Evolutionary conservation across 2,797 vertebrate genomes (phyloP), one percentile per base, ranked within the genome.

Genomic region (Silurus lanzhouensis): DNA sequence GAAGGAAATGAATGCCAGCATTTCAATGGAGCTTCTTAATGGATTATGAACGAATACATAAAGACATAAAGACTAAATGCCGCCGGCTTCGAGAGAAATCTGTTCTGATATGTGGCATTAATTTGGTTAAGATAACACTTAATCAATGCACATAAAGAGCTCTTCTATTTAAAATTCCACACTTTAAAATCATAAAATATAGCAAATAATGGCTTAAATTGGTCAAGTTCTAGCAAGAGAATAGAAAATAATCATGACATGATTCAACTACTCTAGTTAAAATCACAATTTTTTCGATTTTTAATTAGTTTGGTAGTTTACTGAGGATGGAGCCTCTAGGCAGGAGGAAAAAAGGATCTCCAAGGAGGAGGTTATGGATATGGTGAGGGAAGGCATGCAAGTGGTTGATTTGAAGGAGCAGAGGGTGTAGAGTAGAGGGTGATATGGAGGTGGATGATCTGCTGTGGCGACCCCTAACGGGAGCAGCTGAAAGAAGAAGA

Each of bases 1-100:
- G 68, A 82, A 81, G 70, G 77, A 88, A 88, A 87, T 87, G 58
- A 77, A 81, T 89, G 81, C 64, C 81, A 87, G 85, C 61, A 60
- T 79, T 71, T 83, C 52, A 85, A 85, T 82, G 71, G 76, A 72
- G 80, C 66, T 27, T 27, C 48, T 66, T 55, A 66, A 58, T 38
- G 82, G 78, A 86, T 71, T 84, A 89, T 85, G 63, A 58, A 61
- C 38, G 38, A 4, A 38, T 52, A 7, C 48, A 78, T 78, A 67
- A 74, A 75, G 31, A 75, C 44, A 46, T 71, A 81, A 77, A 77
- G 48, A 48, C 25, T 60, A 19, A 63, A 63, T 67, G 75, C 5
- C 68, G 31, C 4, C 55, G 8, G 55, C 38, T 38, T 57, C 31
- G 31, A 31, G 31, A 31, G 31, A 31, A 31, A 31, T 31, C 31